Base-by-base conservation (phyloP, 1,140 invertebrate genomes). In the Sarcophaga bullata region DNA sequence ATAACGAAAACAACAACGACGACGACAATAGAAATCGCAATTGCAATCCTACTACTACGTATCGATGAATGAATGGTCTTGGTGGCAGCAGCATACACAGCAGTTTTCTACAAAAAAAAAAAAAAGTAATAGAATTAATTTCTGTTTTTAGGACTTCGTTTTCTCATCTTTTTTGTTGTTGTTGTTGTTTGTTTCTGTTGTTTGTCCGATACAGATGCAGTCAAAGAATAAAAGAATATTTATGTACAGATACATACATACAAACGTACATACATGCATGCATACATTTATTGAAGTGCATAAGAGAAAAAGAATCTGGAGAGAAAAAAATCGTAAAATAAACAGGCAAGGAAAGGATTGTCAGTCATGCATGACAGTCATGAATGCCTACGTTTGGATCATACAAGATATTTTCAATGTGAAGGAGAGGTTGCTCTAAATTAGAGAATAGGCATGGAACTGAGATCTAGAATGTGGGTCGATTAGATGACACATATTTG, bases 41-140 rank as follows among this genome's bases (percentile, higher is more conserved):
- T 80, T 80, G 49, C 52, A 58, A 58, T 58, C 47, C 50, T 58
- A 62, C n/a, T n/a, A n/a, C n/a, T n/a, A 54, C 54, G 62, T 80
- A 25, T 80, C 52, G 37, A 58, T 80, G n/a, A 15, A 58, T 52
- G 54, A 25, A 52, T 52, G 62, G 62, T 68, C 62, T 68, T 68
- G 62, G 17, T 68, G 62, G n/a, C 62, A 68, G 54, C 54, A 58
- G 62, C 62, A 17, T n/a, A 68, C 25, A 58, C 37, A 62, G 50
- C 49, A 82, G 75, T 72, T 52, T n/a, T 73, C 25, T 46, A 49
- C 73, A 48, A 49, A 47, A 49, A 15, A 13, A 48, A 75, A 52
- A 48, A 49, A 47, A 49, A 15, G 17, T 68, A 75, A 52, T 46
- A 37, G 73, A 82, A 82, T 82, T 68, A 68, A 68, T 68, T 68